These are phyloP conservation scores for Campopleginae sp. DNA, from an alignment of 2,888 invertebrate genomes.

Conservation along the genomic window DNA sequence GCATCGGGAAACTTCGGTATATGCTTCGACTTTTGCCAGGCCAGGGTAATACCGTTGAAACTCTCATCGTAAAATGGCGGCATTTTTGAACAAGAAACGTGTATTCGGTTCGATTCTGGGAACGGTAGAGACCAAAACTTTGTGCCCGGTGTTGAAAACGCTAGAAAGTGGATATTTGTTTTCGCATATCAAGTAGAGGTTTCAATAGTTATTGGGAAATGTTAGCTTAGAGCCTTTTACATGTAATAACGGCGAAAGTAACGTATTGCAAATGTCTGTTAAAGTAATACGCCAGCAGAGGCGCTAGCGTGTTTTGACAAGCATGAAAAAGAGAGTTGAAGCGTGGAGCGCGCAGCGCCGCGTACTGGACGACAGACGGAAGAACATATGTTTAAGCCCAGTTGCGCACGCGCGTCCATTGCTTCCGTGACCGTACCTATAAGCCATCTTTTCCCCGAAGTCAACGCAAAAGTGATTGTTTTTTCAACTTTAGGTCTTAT, in stretches of 20 bases:
- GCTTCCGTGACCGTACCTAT: constrained; percentile 82
- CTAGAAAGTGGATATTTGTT: not conserved
- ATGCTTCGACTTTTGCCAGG: too few species aligned
- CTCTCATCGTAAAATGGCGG: too few species aligned
- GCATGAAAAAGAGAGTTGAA: not conserved
- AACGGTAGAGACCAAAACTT: too few species aligned
- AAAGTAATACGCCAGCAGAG: not conserved
- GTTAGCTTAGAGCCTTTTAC: not conserved
- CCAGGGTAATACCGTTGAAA: too few species aligned
- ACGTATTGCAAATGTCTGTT: not conserved
- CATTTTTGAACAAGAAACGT: too few species aligned
- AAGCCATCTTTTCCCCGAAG: constrained; percentile 88
- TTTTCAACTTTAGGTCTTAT: constrained; percentile 89
- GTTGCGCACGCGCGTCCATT: constrained; percentile 81
- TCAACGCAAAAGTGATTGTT: constrained; percentile 89
- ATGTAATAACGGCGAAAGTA: not conserved
- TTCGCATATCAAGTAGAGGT: not conserved
- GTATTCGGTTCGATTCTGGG: too few species aligned
- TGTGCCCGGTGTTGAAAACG: too few species aligned
- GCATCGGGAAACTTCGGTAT: too few species aligned
- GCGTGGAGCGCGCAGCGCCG: constrained; percentile 70
- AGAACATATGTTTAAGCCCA: constrained; percentile 82
- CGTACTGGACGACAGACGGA: constrained; percentile 77
- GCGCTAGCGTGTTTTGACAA: not conserved
- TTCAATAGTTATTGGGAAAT: not conserved